Evolutionary conservation across 2,888 invertebrate species (phyloP).

Genomic region (Dinocampus coccinellae): DNA sequence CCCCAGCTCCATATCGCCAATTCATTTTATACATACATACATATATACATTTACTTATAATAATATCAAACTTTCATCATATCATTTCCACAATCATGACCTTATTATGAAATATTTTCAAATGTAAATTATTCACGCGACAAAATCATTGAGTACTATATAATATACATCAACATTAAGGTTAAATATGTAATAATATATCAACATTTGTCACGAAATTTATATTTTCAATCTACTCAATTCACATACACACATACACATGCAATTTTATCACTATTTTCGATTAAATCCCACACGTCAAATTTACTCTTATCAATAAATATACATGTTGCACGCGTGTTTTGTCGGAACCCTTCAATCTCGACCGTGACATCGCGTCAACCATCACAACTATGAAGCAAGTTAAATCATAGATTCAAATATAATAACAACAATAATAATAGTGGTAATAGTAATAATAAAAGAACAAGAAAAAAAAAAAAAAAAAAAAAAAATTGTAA

Average conservation of each 20-base stretch:
- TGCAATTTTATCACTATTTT: neutral
- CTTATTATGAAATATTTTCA: neutral
- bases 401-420: neutral
- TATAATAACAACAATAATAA: neutral
- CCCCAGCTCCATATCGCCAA: slow-evolving; percentile 4
- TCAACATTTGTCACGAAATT: neutral
- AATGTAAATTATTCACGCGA: neutral
- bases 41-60: no score
- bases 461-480: no score
- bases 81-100: neutral
- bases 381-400: neutral
- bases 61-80: neutral
- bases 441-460: neutral
- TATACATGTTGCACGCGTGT: neutral
- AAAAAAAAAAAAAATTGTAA: neutral
- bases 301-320: neutral
- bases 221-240: neutral
- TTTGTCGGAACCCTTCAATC: slow-evolving; percentile 6
- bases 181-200: neutral
- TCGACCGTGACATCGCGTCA: slow-evolving; percentile 5
- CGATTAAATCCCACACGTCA: neutral
- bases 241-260: neutral
- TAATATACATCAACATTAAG: neutral
- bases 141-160: neutral
- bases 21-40: neutral